A percentile compares a stretch with the other conserved stretches of the same genome.
These are phyloP conservation scores for Dinomys branickii DNA, from an alignment of 2,113 vertebrate genomes.

Conservation along the genomic window DNA sequence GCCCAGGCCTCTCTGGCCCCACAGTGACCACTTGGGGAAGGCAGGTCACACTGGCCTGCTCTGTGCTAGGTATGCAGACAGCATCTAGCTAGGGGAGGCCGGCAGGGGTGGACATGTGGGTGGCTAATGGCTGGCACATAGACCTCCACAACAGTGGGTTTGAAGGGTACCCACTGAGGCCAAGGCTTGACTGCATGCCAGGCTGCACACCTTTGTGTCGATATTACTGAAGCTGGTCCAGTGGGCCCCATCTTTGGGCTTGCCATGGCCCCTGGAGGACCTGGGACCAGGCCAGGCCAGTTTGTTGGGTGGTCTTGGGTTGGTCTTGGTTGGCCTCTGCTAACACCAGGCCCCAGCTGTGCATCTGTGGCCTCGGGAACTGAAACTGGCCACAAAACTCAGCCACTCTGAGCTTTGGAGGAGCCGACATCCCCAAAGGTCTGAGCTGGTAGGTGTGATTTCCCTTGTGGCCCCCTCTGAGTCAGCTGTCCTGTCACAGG, in stretches of 20 bases:
- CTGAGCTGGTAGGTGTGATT: background rate
- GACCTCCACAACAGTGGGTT: background rate
- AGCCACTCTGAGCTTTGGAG: accelerated
- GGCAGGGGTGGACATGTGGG: background rate
- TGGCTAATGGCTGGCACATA: background rate
- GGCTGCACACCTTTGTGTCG: background rate
- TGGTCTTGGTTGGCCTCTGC: background rate
- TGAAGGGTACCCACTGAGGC: background rate
- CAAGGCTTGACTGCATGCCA: accelerated
- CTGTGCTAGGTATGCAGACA: background rate
- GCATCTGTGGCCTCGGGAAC: background rate
- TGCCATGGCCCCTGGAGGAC: accelerated
- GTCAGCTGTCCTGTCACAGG: conserved; percentile 81
- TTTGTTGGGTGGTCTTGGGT: background rate
- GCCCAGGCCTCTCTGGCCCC: background rate
- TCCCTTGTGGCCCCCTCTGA: background rate
- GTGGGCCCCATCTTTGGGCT: background rate
- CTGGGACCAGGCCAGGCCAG: background rate
- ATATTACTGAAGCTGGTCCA: background rate
- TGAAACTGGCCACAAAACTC: accelerated
- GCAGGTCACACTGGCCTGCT: background rate
- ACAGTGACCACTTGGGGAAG: accelerated
- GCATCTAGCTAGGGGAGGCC: background rate
- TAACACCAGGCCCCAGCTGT: background rate
- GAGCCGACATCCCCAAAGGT: accelerated